Percentiles rank a stretch among this genome's conserved stretches.
These are phyloP conservation scores for Lordiphosa clarofinis DNA, from an alignment of 1,140 invertebrate species.

Conservation along the genomic window DNA sequence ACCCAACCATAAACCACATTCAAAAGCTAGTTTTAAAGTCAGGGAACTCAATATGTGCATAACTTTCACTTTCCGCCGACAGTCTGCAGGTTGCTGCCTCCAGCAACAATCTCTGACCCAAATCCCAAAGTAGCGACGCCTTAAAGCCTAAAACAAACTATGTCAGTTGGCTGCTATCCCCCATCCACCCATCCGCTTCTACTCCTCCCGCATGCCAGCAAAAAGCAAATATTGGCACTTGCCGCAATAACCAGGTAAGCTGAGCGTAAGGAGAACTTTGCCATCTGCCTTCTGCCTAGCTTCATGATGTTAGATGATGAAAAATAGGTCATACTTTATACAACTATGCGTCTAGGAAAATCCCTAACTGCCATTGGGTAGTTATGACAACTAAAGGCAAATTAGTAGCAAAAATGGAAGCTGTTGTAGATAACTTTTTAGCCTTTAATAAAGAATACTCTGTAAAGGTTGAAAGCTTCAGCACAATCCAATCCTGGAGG, in stretches of 20 bases:
- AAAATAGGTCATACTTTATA: conserved; percentile 58
- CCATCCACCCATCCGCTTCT: neutral
- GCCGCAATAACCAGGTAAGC: conserved; percentile 70
- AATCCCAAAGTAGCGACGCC: conserved; percentile 56
- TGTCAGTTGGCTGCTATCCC: conserved; percentile 47
- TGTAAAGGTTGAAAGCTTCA: too few species aligned
- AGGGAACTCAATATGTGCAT: conserved; percentile 56
- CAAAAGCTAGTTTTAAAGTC: conserved; percentile 47
- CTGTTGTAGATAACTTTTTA: neutral
- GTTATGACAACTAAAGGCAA: conserved; percentile 33
- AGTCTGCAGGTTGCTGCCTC: conserved; percentile 24
- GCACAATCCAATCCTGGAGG: conserved; percentile 1
- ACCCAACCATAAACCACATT: conserved; percentile 21
- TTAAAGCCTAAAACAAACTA: conserved; percentile 72
- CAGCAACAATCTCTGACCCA: conserved; percentile 67
- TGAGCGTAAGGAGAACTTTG: neutral
- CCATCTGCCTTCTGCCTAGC: conserved; percentile 32
- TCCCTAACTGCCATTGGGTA: neutral
- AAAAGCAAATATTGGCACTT: conserved; percentile 74
- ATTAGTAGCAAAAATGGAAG: conserved; percentile 38
- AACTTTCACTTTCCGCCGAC: conserved; percentile 63
- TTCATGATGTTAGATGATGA: conserved; percentile 21
- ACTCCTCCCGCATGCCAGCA: conserved; percentile 19
- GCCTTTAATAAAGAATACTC: too few species aligned
- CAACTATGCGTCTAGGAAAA: neutral